A percentile compares a stretch with the other conserved stretches of the same genome.
Conservation (phyloP, 2,113 vertebrate genomes). For the Psephotus haematonotus region DNA sequence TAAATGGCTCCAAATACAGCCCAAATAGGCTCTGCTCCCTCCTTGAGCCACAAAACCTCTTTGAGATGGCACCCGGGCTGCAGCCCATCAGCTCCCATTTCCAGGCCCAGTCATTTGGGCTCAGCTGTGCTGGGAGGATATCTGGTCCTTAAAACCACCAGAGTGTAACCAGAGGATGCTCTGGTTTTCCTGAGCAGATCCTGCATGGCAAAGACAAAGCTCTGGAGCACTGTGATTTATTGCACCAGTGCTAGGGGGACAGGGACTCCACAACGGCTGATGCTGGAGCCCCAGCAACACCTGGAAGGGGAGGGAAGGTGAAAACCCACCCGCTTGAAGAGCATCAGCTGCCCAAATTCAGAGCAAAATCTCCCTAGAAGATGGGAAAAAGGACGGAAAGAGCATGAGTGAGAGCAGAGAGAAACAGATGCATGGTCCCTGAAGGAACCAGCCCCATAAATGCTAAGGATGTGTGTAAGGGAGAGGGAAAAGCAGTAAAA, state of each 20-base stretch:
- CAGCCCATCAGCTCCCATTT: background rate
- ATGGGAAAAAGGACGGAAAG: background rate
- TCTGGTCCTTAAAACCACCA: background rate
- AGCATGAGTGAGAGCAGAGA: background rate
- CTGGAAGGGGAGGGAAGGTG: background rate
- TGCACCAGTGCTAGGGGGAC: fast-evolving
- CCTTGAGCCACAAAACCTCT: background rate
- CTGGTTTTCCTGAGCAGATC: background rate
- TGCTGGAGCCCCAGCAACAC: background rate
- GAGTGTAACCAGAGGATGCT: background rate
- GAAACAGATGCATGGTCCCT: background rate
- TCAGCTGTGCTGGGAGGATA: background rate
- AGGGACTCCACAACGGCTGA: fast-evolving
- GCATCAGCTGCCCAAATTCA: background rate
- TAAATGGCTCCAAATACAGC: background rate
- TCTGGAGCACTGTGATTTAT: background rate
- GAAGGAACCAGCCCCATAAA: background rate
- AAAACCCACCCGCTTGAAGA: fast-evolving
- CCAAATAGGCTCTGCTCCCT: background rate
- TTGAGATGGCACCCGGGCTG: background rate
- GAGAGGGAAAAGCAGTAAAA: background rate
- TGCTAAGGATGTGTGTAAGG: background rate
- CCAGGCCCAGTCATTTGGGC: fast-evolving
- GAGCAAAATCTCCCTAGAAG: background rate
- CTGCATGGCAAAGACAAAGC: background rate